Percentiles rank a stretch among this genome's conserved stretches.
Evolutionary conservation across 2,113 vertebrate genomes (phyloP).

Genomic region (Sorex araneus): DNA sequence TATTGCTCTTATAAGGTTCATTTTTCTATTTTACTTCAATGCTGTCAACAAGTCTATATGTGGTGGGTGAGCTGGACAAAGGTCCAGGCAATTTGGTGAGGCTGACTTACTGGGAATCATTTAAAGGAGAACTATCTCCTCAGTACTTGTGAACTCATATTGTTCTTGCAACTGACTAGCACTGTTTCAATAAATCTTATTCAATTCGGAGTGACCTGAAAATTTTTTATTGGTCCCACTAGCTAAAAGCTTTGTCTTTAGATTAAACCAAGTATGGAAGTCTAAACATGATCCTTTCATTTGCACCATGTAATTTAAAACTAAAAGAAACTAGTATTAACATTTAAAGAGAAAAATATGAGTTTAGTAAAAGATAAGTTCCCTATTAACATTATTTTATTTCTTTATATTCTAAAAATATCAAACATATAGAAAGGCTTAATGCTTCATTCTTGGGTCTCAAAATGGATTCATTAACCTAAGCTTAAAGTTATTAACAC

Average conservation of each 20-base stretch:
- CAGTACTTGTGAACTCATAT: conserved; percentile 35
- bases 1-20: conserved; percentile 51
- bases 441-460: conserved; percentile 43
- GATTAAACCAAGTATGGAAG: conserved; percentile 53
- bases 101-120: not conserved
- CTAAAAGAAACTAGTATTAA: conserved; percentile 24
- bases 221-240: not conserved
- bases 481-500: conserved; percentile 30
- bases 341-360: conserved; percentile 23
- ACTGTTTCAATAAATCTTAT: conserved; percentile 30
- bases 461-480: conserved; percentile 51
- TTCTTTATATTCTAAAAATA: conserved; percentile 50
- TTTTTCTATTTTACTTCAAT: conserved; percentile 65
- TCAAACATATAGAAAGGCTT: conserved; percentile 35
- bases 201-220: conserved; percentile 33
- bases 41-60: conserved; percentile 50
- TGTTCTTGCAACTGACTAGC: not conserved
- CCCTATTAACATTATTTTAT: conserved; percentile 1
- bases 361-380: conserved; percentile 55
- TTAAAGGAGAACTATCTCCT: conserved; percentile 15
- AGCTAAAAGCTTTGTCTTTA: conserved; percentile 56
- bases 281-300: conserved; percentile 40
- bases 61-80: conserved; percentile 20
- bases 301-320: conserved; percentile 47
- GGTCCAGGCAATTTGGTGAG: not conserved